Conservation (phyloP, 2,113 vertebrate species). For the Dasyornis broadbenti region DNA sequence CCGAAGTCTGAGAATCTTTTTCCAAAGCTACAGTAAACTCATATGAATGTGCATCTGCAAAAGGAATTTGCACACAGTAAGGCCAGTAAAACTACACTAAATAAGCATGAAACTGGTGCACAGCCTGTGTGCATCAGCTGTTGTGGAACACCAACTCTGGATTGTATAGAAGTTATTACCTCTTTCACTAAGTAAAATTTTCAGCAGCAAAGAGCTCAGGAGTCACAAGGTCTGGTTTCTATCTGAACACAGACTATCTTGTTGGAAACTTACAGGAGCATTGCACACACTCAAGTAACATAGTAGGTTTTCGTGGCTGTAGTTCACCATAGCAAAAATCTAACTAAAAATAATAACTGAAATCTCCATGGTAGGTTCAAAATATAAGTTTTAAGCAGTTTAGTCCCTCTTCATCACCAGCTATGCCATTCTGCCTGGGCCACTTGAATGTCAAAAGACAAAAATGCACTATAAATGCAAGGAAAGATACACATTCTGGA, state of each 20-base stretch:
- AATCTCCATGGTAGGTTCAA: not conserved
- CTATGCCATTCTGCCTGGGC: not conserved
- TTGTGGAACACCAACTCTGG: not conserved
- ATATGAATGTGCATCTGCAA: not conserved
- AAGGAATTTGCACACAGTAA: not conserved
- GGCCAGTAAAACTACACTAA: not conserved
- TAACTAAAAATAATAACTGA: not conserved
- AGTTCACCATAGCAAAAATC: not conserved
- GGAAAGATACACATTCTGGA: not conserved
- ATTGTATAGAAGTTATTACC: not conserved
- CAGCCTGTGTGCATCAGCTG: not conserved
- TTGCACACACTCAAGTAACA: not conserved
- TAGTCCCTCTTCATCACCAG: not conserved
- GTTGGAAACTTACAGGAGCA: not conserved
- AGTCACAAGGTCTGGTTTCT: not conserved
- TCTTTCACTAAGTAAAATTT: not conserved
- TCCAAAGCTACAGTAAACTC: not conserved
- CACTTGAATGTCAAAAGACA: not conserved
- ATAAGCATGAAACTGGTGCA: not conserved
- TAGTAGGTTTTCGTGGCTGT: not conserved
- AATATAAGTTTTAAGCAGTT: not conserved
- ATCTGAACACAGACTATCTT: not conserved
- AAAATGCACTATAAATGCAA: not conserved
- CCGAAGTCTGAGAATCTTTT: not conserved
- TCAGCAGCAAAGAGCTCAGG: not conserved